A percentile compares a stretch with the other conserved stretches of the same genome.
Evolutionary conservation across 2,113 vertebrate species (phyloP).

Genomic region (Martes martes): DNA sequence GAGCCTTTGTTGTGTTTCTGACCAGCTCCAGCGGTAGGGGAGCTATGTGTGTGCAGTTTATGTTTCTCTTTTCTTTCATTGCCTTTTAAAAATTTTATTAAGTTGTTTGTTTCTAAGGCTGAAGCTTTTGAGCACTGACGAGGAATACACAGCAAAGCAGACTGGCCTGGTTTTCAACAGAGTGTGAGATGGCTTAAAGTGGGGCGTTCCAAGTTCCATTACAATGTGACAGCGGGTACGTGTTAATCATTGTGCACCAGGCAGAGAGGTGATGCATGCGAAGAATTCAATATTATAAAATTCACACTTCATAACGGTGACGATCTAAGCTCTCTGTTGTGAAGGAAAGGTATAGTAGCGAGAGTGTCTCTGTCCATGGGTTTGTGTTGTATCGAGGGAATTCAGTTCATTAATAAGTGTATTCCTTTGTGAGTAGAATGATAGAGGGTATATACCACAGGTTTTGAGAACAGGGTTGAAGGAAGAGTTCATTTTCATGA

Average conservation of each 20-base stretch:
- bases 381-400: not conserved
- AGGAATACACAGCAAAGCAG: not conserved
- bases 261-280: not conserved
- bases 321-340: not conserved
- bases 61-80: not conserved
- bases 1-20: not conserved
- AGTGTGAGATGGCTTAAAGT: not conserved
- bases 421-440: not conserved
- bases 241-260: not conserved
- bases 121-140: not conserved
- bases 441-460: rapidly evolving
- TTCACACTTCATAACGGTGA: not conserved
- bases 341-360: not conserved
- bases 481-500: not conserved
- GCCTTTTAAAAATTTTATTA: not conserved
- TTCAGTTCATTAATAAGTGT: not conserved
- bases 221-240: not conserved
- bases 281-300: not conserved
- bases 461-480: not conserved
- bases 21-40: rapidly evolving
- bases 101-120: not conserved
- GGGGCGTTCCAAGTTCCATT: not conserved
- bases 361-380: not conserved
- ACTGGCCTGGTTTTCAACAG: not conserved
- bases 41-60: not conserved